A percentile compares a stretch with the other conserved stretches of the same genome.
These are phyloP conservation scores for Scopus umbretta DNA, from an alignment of 2,113 vertebrate genomes.

Conservation along the genomic window DNA sequence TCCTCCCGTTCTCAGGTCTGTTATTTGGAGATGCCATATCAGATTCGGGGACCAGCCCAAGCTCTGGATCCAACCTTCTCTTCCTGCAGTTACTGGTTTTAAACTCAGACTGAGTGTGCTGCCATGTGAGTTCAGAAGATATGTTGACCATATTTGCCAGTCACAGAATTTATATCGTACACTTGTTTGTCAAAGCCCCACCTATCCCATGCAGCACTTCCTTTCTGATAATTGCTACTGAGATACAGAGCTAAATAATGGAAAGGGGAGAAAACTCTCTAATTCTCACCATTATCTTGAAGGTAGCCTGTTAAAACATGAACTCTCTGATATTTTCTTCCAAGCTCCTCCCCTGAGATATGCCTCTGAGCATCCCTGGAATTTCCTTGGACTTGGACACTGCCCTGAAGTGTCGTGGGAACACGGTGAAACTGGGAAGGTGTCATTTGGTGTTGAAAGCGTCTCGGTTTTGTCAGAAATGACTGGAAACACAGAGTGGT, in stretches of 20 bases:
- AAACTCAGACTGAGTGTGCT: not conserved
- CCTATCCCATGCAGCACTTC: slow-evolving; percentile 40
- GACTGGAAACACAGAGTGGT: not conserved
- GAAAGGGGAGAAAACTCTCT: not conserved
- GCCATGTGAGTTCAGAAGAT: not conserved
- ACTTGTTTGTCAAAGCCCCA: slow-evolving; percentile 18
- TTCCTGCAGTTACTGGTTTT: not conserved
- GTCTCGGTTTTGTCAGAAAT: not conserved
- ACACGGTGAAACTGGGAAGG: not conserved
- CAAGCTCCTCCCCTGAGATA: not conserved
- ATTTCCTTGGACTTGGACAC: slow-evolving; percentile 16
- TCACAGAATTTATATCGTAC: not conserved
- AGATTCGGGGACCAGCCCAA: not conserved
- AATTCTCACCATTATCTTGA: slow-evolving; percentile 25
- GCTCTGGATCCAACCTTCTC: not conserved
- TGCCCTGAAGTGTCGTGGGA: not conserved
- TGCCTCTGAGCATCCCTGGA: not conserved
- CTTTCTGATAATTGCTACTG: slow-evolving; percentile 4
- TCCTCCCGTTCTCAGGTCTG: not conserved
- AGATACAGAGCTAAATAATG: not conserved
- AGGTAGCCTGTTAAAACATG: slow-evolving; percentile 44
- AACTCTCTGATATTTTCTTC: slow-evolving; percentile 14
- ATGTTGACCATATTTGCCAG: not conserved
- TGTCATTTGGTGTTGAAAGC: not conserved
- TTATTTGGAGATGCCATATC: not conserved